These are phyloP conservation scores for Bufo gargarizans DNA, from an alignment of 2,113 vertebrate species.

Conservation along the genomic window DNA sequence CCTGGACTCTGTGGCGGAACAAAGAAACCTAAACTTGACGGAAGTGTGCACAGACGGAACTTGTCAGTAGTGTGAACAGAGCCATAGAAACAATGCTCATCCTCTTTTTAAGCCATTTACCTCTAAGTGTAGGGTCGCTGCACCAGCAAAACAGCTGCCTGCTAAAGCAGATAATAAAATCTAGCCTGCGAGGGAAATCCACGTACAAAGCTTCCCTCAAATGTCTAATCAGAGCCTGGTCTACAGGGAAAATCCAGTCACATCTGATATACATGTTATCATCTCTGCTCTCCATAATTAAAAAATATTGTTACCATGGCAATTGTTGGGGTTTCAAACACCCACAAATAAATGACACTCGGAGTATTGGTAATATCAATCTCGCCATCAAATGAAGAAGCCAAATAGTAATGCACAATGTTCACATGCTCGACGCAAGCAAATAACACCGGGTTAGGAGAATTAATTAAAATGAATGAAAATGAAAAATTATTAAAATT, in stretches of 20 bases:
- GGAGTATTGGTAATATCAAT: conserved; percentile 57
- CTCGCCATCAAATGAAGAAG: conserved; percentile 14
- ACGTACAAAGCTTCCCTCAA: conserved; percentile 61
- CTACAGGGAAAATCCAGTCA: conserved; percentile 66
- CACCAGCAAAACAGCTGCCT: conserved; percentile 57
- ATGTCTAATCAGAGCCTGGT: conserved; percentile 66
- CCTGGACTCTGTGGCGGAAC: too few relatives aligned
- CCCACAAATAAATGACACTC: neutral
- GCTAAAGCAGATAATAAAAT: conserved; percentile 65
- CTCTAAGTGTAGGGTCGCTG: conserved; percentile 54
- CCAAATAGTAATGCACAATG: neutral
- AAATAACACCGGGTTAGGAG: neutral
- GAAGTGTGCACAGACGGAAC: too few relatives aligned
- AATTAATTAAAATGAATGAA: too few relatives aligned
- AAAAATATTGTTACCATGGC: conserved; percentile 68
- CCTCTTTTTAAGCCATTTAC: neutral
- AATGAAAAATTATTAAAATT: too few relatives aligned
- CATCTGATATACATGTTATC: conserved; percentile 67
- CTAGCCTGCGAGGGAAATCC: conserved; percentile 62
- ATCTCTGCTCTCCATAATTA: conserved; percentile 68
- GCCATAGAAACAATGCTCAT: neutral
- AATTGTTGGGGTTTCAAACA: conserved; percentile 62
- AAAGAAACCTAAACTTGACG: too few relatives aligned
- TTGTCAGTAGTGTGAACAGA: too few relatives aligned
- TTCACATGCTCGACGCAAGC: neutral